phyloP scores from a whole-genome alignment of 2,888 invertebrate genomes.

The Ametastegia equiseti region DNA sequence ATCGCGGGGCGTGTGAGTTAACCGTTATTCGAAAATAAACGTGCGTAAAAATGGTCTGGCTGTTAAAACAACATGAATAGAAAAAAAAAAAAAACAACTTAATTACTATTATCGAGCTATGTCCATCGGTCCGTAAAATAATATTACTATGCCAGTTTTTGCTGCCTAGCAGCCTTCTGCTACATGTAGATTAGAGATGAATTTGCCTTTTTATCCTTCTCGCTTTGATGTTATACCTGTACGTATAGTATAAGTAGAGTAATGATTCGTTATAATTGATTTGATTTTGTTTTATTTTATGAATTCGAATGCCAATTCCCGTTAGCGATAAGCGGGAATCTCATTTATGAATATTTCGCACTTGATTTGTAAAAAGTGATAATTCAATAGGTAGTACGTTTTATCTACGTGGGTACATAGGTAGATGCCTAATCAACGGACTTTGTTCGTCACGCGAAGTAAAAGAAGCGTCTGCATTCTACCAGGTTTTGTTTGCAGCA shows the following conservation, averaged over 20 bases:
- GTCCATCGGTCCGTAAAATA: background rate
- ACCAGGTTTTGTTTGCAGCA: slow-evolving; percentile 62
- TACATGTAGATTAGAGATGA: background rate
- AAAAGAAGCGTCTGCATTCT: slow-evolving; percentile 60
- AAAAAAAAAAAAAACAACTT: background rate
- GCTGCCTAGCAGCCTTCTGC: background rate
- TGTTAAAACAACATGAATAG: background rate
- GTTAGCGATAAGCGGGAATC: background rate
- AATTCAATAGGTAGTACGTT: background rate
- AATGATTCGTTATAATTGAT: background rate
- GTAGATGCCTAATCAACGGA: slow-evolving; percentile 44
- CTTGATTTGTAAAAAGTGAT: background rate
- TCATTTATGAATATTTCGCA: background rate
- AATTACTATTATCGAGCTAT: slow-evolving; percentile 28
- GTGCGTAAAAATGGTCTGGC: slow-evolving; percentile 13
- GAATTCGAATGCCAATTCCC: background rate
- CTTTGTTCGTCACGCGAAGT: slow-evolving; percentile 43
- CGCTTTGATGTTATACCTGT: no score
- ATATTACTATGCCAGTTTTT: slow-evolving; percentile 30
- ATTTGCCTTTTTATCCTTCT: background rate
- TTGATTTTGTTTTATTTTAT: background rate
- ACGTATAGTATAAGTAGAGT: no score
- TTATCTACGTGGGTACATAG: background rate
- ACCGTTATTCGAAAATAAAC: slow-evolving; percentile 44
- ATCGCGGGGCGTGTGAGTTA: slow-evolving; percentile 26